phyloP scores from a whole-genome alignment of 2,113 vertebrate species.

The Chelonoidis abingdonii region DNA sequence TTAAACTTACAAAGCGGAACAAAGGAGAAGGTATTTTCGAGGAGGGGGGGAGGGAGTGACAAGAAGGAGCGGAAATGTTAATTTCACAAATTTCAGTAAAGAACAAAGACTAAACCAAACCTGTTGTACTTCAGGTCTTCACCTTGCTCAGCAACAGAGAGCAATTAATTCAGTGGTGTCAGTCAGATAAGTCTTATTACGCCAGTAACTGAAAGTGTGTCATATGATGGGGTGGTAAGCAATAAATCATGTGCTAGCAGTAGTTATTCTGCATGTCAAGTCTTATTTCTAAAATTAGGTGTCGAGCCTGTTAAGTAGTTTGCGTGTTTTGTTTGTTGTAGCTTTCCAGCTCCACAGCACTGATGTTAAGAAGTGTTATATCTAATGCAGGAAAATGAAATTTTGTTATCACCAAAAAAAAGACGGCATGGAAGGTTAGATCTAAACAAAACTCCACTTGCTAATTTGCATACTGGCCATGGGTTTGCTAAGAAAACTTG shows the following conservation, averaged over 20 bases:
- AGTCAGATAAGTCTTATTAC: slow-evolving; percentile 59
- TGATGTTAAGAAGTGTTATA: slow-evolving; percentile 38
- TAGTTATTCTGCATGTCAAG: slow-evolving; percentile 57
- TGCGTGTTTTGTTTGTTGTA: slow-evolving; percentile 47
- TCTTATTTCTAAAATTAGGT: slow-evolving; percentile 30
- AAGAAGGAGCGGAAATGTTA: neutral
- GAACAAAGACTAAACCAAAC: neutral
- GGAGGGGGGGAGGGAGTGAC: neutral
- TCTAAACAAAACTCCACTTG: neutral
- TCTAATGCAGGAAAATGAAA: neutral
- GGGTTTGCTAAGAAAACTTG: neutral
- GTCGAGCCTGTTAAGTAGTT: slow-evolving; percentile 56
- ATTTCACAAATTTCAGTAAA: neutral
- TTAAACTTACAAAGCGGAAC: slow-evolving; percentile 24
- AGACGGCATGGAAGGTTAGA: neutral
- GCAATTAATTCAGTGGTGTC: slow-evolving; percentile 68
- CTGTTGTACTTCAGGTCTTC: slow-evolving; percentile 1
- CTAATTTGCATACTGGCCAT: neutral
- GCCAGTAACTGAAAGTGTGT: slow-evolving; percentile 44
- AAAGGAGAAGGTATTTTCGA: neutral
- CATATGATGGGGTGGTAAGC: slow-evolving; percentile 45
- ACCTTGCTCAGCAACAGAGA: slow-evolving; percentile 13
- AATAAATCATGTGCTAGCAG: slow-evolving; percentile 70
- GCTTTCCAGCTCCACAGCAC: slow-evolving; percentile 45
- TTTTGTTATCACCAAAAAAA: neutral